Percentiles rank a stretch among this genome's conserved stretches.
Evolutionary conservation across 2,888 invertebrate species (phyloP).

Genomic region (Ptychoptera albimana): DNA sequence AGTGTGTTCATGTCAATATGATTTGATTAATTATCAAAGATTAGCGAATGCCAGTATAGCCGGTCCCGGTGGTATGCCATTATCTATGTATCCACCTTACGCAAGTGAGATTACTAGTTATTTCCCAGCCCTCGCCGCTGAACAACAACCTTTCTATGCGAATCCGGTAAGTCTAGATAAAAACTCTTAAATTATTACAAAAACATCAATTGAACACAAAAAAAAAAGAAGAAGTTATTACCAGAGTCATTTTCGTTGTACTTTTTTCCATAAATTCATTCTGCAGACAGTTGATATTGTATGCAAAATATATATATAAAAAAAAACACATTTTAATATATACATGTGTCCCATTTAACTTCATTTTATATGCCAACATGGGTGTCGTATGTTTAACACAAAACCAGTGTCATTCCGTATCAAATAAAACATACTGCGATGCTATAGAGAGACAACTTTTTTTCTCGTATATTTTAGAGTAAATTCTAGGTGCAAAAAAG

Average conservation of each 20-base stretch:
- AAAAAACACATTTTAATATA: neutral
- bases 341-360: conserved; percentile 11
- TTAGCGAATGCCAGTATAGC: conserved; percentile 37
- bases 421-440: too few species aligned
- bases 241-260: too few species aligned
- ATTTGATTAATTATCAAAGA: conserved; percentile 63
- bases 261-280: too few species aligned
- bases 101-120: conserved; percentile 72
- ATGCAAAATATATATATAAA: too few species aligned
- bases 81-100: conserved; percentile 71
- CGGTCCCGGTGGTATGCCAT: conserved; percentile 46
- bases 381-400: conserved; percentile 12
- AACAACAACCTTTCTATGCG: conserved; percentile 73
- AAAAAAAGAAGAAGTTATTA: neutral
- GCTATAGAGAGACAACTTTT: too few species aligned
- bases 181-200: neutral
- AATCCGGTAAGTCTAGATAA: conserved; percentile 51
- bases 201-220: neutral
- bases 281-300: too few species aligned
- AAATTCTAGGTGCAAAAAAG: too few species aligned
- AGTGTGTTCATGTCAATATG: conserved; percentile 82
- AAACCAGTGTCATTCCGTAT: conserved; percentile 9
- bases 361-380: conserved; percentile 9
- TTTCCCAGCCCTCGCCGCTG: conserved; percentile 68
- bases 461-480: too few species aligned